Evolutionary conservation across 2,888 invertebrate genomes (phyloP), one percentile per base, ranked within the genome.

Genomic region (Macrosoma leucophasiata): DNA sequence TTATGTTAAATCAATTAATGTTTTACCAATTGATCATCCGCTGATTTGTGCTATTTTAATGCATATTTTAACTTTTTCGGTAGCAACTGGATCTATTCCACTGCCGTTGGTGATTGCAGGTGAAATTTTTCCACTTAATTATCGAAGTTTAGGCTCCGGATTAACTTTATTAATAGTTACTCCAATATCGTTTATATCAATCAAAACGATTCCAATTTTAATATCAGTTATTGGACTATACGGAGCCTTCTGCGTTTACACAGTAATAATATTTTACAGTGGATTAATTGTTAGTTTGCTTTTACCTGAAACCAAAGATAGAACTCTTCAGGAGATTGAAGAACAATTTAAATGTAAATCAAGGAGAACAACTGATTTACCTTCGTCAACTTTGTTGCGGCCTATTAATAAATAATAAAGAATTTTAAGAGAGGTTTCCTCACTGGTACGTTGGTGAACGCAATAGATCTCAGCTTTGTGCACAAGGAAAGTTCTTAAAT

Each of bases 81-180:
- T 87, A 11, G 78, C 84, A 1, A 72, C 87, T 4, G 89, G 90
- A 0, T 68, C 87, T 2, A 73, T 88, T 1, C 88, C 90, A 0
- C 53, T 91, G 28, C 90, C 90, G 0, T 91, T 90, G 76, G 86
- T 89, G 6, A 86, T 91, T 62, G 87, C 89, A 41, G 90, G 90
- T 0, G 91, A 91, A 59, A 62, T 91, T 1, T 90, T 90, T 48
- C 85, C 90, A 2, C 70, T 86, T 13, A 77, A 81, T 26, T 84
- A 81, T 22, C 78, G 89, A 24, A 89, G 89, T 15, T 55, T 88
- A 1, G 90, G 90, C 28, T 70, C 73, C 8, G 70, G 70, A 0
- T 56, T 75, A n/a, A 68, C 73, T 18, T 66, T 71, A 0, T 30
- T 73, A 3, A 68, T 71, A 33, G 24, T 75, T 2, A 69, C 74